Conservation (phyloP, 2,797 vertebrate genomes). For the Furcifer pardalis region DNA sequence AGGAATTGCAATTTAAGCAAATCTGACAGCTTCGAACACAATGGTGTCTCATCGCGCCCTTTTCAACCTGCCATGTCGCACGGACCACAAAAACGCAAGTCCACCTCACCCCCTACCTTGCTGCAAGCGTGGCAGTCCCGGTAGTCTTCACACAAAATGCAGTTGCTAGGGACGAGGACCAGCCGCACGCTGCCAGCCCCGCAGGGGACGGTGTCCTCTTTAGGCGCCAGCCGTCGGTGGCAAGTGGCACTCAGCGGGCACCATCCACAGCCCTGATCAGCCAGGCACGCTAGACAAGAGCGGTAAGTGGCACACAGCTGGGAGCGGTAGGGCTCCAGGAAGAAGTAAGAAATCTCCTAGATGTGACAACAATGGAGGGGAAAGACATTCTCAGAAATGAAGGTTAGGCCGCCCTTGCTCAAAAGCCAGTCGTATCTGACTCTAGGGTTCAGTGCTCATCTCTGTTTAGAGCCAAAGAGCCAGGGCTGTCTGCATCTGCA, state of each 20-base stretch:
- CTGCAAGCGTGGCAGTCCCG: constrained; percentile 90
- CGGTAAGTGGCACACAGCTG: constrained; percentile 78
- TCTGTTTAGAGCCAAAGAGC: no score
- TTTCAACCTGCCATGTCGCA: neutral
- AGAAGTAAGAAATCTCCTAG: constrained; percentile 93
- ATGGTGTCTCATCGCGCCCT: fast-evolving
- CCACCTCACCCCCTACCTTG: constrained; percentile 73
- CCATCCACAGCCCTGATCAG: constrained; percentile 93
- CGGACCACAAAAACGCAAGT: no score
- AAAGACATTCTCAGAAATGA: neutral
- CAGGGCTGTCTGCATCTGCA: no score
- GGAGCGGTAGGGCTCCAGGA: constrained; percentile 90
- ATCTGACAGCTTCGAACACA: neutral
- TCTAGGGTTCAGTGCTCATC: no score
- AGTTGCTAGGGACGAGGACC: constrained; percentile 84
- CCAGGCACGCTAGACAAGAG: constrained; percentile 89
- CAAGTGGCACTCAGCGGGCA: constrained; percentile 84
- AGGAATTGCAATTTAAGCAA: no score
- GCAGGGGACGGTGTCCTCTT: constrained; percentile 66
- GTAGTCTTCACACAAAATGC: constrained; percentile 89
- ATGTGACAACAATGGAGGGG: neutral
- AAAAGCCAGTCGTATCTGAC: no score
- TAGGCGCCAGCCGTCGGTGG: constrained; percentile 74
- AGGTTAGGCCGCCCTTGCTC: neutral
- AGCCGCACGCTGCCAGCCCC: constrained; percentile 77